Conservation (phyloP, 2,113 vertebrate species). For the Isurus oxyrinchus region DNA sequence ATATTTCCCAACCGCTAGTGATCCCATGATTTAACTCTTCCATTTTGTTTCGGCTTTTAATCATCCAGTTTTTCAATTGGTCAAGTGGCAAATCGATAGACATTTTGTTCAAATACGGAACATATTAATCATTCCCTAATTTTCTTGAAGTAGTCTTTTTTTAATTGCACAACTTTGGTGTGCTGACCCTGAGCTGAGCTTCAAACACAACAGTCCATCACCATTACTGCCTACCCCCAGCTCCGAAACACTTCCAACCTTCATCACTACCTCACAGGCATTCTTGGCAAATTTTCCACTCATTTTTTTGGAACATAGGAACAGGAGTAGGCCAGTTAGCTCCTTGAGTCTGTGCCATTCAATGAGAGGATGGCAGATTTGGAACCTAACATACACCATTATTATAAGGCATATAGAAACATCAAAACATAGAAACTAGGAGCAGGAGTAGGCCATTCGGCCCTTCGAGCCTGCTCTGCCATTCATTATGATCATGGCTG, state of each 20-base stretch:
- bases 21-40: constrained; percentile 51
- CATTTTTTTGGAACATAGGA: background rate
- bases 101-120: constrained; percentile 41
- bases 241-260: background rate
- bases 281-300: background rate
- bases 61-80: constrained; percentile 50
- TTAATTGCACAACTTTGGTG: background rate
- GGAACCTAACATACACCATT: too few species aligned
- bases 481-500: too few species aligned
- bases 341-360: too few species aligned
- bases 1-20: constrained; percentile 31
- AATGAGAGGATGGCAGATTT: too few species aligned
- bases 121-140: background rate
- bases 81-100: constrained; percentile 55
- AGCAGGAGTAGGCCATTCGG: too few species aligned
- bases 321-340: background rate
- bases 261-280: background rate
- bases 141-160: background rate
- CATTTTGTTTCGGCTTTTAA: constrained; percentile 50
- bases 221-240: background rate
- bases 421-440: too few species aligned
- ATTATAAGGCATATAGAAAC: too few species aligned
- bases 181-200: background rate
- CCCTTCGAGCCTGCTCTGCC: too few species aligned
- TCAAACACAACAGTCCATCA: background rate